Conservation (phyloP, 2,888 invertebrate genomes). For the Hedya salicella region DNA sequence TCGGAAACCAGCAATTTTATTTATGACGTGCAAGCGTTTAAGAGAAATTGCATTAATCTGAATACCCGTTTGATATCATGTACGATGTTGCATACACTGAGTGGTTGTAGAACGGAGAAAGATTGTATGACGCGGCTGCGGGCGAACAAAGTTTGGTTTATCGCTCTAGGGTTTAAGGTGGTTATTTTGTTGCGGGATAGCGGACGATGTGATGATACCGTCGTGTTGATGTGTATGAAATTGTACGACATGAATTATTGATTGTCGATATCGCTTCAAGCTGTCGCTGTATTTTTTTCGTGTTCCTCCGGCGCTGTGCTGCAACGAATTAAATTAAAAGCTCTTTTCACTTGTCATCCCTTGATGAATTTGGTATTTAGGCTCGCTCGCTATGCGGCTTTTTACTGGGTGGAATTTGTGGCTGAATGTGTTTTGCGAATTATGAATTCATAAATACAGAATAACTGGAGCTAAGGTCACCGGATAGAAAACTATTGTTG, state of each 20-base stretch:
- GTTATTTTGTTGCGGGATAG: slow-evolving; percentile 58
- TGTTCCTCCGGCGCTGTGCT: slow-evolving; percentile 79
- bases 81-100: slow-evolving; percentile 82
- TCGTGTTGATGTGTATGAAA: slow-evolving; percentile 77
- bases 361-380: slow-evolving; percentile 83
- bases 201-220: slow-evolving; percentile 59
- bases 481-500: background rate
- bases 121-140: slow-evolving; percentile 54
- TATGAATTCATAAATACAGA: slow-evolving; percentile 35
- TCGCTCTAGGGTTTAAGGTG: slow-evolving; percentile 58
- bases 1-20: slow-evolving; percentile 81
- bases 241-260: slow-evolving; percentile 85
- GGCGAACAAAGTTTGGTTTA: slow-evolving; percentile 58
- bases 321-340: slow-evolving; percentile 85
- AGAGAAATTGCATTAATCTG: slow-evolving; percentile 85
- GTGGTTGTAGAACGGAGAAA: slow-evolving; percentile 56
- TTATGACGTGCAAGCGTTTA: slow-evolving; percentile 85
- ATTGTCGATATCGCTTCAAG: slow-evolving; percentile 85
- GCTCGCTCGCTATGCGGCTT: slow-evolving; percentile 58
- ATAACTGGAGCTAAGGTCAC: slow-evolving; percentile 19
- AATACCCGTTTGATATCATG: slow-evolving; percentile 84
- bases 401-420: slow-evolving; percentile 49
- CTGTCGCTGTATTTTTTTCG: slow-evolving; percentile 83
- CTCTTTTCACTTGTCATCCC: slow-evolving; percentile 84
- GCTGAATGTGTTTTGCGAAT: slow-evolving; percentile 30